Percentiles rank a stretch among this genome's conserved stretches.
These are phyloP conservation scores for Alces alces DNA, from an alignment of 2,113 vertebrate genomes.

Conservation along the genomic window DNA sequence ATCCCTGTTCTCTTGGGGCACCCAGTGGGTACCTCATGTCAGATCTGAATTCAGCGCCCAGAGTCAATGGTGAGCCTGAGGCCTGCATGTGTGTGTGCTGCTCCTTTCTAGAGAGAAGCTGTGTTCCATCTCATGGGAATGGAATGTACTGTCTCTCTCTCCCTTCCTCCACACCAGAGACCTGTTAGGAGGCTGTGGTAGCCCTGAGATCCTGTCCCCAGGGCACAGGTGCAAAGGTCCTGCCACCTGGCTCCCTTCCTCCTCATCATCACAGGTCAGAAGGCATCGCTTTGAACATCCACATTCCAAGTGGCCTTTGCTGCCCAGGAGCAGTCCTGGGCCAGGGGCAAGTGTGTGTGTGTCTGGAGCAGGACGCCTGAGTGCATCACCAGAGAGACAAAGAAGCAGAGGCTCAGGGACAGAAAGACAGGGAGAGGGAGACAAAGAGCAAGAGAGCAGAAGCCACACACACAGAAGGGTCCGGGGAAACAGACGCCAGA, in stretches of 20 bases:
- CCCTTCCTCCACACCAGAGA: not conserved
- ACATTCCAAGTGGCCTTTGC: not conserved
- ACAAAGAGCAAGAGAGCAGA: not conserved
- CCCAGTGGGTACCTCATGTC: not conserved
- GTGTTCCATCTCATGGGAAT: not conserved
- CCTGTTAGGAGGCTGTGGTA: not conserved
- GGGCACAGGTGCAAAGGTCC: not conserved
- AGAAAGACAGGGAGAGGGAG: not conserved
- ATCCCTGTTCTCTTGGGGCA: not conserved
- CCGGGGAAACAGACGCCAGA: not conserved
- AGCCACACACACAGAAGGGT: too few relatives aligned
- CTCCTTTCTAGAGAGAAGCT: not conserved
- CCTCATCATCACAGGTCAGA: not conserved
- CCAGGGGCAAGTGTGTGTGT: not conserved
- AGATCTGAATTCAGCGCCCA: not conserved
- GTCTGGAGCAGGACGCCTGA: not conserved
- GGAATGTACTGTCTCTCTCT: not conserved
- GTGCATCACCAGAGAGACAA: not conserved
- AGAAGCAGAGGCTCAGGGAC: not conserved
- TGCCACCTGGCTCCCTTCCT: not conserved
- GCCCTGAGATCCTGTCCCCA: not conserved
- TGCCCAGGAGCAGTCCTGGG: not conserved
- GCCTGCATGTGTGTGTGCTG: not conserved
- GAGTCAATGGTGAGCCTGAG: accelerated
- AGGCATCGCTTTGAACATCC: not conserved